Evolutionary conservation across 1,140 invertebrate genomes (phyloP).

Genomic region (Neodiprion virginianus): DNA sequence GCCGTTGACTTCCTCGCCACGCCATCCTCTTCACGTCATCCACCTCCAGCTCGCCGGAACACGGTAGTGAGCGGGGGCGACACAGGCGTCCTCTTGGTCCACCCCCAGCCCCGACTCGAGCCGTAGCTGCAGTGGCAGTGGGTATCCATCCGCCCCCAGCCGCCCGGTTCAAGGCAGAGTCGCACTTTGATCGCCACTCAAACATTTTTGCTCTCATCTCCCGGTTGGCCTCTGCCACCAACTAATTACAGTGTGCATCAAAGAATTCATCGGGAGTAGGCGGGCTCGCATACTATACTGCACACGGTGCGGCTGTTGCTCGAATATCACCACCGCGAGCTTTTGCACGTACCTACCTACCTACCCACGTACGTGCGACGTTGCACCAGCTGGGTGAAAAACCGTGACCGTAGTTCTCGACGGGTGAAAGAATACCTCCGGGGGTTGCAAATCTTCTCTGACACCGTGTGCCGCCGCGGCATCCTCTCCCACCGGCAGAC

Average conservation of each 20-base stretch:
- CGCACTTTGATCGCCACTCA: slow-evolving; percentile 58
- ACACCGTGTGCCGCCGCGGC: no score
- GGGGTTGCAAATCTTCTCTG: no score
- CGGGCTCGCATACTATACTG: slow-evolving; percentile 7
- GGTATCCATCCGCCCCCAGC: neutral
- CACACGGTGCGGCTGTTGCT: slow-evolving; percentile 35
- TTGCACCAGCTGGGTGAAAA: no score
- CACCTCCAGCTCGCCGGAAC: no score
- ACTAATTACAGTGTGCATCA: slow-evolving; percentile 61
- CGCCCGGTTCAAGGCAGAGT: slow-evolving; percentile 31
- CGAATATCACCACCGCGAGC: neutral
- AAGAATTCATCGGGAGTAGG: slow-evolving; percentile 54
- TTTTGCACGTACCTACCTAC: no score
- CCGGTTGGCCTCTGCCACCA: slow-evolving; percentile 40
- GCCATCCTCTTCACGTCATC: neutral
- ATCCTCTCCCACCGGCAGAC: no score
- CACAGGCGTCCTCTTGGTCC: neutral
- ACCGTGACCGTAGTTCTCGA: no score
- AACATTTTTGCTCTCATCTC: slow-evolving; percentile 53
- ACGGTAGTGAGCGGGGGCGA: no score
- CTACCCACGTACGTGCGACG: no score
- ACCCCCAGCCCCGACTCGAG: neutral
- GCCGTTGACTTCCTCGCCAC: neutral
- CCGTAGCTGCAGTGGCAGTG: no score
- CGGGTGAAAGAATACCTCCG: no score